Evolutionary conservation across 1,140 invertebrate genomes (phyloP).

Genomic region (Lysiphlebus fabarum): DNA sequence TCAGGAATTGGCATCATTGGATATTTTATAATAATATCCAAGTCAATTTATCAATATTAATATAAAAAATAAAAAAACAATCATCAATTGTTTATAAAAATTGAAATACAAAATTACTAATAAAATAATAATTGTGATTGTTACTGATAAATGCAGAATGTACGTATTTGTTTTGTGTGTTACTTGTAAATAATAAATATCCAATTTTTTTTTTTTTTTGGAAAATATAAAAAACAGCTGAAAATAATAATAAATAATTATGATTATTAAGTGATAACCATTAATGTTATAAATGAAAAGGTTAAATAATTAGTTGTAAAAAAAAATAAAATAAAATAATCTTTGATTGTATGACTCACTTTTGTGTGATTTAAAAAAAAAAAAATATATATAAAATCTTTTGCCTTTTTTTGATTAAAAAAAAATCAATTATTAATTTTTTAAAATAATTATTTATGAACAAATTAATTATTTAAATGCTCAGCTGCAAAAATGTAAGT

Average conservation of each 20-base stretch:
- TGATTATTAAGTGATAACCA: no score
- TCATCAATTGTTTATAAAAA: constrained; percentile 4
- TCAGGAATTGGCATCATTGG: background rate
- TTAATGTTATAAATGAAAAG: no score
- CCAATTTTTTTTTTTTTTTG: background rate
- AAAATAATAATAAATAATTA: background rate
- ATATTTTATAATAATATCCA: constrained; percentile 15
- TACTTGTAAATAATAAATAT: constrained; percentile 24
- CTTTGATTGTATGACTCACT: no score
- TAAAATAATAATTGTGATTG: constrained; percentile 22
- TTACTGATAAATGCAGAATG: constrained; percentile 11
- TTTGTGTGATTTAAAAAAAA: no score
- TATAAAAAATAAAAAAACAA: constrained; percentile 18
- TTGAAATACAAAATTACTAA: background rate
- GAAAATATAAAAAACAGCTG: constrained; percentile 11
- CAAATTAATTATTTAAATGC: no score
- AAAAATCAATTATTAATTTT: no score
- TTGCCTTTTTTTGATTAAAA: no score
- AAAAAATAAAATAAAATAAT: no score
- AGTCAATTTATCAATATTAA: constrained; percentile 23
- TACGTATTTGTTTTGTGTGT: constrained; percentile 23
- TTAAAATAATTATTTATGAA: no score
- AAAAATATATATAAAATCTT: no score
- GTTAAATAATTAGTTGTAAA: no score
- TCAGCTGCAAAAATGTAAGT: no score